Conservation (phyloP, 2,797 vertebrate species). For the Chloroceryle amazona region DNA sequence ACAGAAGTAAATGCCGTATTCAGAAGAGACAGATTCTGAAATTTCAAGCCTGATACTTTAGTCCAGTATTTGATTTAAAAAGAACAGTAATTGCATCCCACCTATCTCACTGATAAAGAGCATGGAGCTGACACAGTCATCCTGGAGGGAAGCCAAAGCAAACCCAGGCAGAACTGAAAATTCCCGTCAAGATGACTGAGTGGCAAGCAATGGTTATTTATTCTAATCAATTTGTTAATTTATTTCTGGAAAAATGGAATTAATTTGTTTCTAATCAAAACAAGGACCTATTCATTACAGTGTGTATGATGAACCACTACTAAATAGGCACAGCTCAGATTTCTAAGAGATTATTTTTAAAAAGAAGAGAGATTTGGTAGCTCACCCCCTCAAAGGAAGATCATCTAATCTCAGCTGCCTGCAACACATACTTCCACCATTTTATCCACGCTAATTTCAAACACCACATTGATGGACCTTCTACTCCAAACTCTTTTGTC, state of each 20-base stretch:
- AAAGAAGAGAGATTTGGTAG: not conserved
- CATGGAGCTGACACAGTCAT: not conserved
- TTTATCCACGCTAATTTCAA: not conserved
- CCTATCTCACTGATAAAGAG: conserved; percentile 43
- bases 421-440: not conserved
- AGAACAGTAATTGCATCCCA: not conserved
- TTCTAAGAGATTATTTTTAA: not conserved
- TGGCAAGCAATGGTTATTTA: not conserved
- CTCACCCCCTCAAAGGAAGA: not conserved
- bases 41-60: not conserved
- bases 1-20: not conserved
- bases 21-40: not conserved
- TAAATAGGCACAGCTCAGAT: not conserved
- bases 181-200: not conserved
- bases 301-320: not conserved
- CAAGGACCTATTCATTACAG: conserved; percentile 7
- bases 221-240: conserved; percentile 2
- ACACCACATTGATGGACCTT: not conserved
- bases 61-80: conserved; percentile 1
- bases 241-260: not conserved
- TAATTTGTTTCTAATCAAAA: conserved; percentile 46
- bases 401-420: not conserved
- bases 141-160: conserved; percentile 38
- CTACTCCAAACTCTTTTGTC: not conserved
- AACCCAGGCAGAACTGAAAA: conserved; percentile 33